Percentiles rank a stretch among this genome's conserved stretches.
These are phyloP conservation scores for Saccostrea echinata DNA, from an alignment of 1,140 invertebrate genomes.

Conservation along the genomic window DNA sequence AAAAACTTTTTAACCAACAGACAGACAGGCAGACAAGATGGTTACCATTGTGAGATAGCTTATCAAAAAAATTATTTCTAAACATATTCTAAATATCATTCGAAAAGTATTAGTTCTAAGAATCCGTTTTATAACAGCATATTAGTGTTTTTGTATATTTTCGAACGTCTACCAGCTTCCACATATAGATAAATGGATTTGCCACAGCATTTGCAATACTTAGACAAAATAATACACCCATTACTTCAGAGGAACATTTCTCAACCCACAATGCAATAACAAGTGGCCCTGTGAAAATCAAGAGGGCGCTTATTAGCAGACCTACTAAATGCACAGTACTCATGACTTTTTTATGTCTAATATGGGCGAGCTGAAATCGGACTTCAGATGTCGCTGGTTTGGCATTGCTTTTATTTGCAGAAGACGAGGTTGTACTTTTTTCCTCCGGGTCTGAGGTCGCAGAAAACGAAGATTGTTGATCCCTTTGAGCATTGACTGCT, in stretches of 20 bases:
- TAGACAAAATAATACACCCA: not conserved
- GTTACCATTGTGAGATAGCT: too few relatives aligned
- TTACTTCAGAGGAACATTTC: not conserved
- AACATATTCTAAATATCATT: too few relatives aligned
- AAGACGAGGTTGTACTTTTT: not conserved
- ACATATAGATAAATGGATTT: not conserved
- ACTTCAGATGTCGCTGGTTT: not conserved
- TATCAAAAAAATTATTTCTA: too few relatives aligned
- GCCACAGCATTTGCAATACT: not conserved
- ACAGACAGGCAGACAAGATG: too few relatives aligned
- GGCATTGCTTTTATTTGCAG: not conserved
- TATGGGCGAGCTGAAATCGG: not conserved
- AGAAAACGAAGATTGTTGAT: not conserved
- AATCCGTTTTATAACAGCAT: not conserved
- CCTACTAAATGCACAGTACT: not conserved
- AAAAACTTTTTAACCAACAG: too few relatives aligned
- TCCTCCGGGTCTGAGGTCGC: too few relatives aligned
- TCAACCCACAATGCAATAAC: not conserved
- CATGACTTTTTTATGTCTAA: not conserved
- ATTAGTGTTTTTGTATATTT: not conserved
- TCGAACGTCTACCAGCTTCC: not conserved
- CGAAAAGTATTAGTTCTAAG: not conserved
- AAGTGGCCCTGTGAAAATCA: not conserved
- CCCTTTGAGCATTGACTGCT: not conserved
- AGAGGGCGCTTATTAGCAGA: not conserved